Evolutionary conservation across 2,113 vertebrate genomes (phyloP).

Genomic region (Xiphophorus couchianus): DNA sequence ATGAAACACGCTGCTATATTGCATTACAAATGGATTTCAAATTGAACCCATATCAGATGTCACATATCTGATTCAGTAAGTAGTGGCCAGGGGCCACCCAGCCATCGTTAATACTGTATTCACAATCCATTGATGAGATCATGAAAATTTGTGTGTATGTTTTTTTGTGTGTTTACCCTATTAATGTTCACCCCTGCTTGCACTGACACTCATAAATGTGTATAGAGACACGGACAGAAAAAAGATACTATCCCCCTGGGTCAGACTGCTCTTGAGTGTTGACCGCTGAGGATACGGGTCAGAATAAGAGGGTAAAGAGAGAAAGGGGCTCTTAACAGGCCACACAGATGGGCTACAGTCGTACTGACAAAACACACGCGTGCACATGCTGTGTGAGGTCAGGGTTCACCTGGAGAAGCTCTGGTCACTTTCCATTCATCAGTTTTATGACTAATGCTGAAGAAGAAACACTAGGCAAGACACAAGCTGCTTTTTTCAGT

Average conservation of each 20-base stretch:
- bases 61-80: conserved; percentile 77
- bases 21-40: conserved; percentile 78
- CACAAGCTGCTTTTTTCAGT: neutral
- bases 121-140: conserved; percentile 80
- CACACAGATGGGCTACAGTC: conserved; percentile 80
- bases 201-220: conserved; percentile 55
- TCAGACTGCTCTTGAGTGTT: conserved; percentile 72
- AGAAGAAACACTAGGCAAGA: conserved; percentile 41
- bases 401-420: conserved; percentile 82
- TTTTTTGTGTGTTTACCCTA: conserved; percentile 48
- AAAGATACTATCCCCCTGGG: conserved; percentile 52
- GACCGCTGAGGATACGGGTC: conserved; percentile 78
- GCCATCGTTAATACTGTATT: conserved; percentile 76
- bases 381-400: conserved; percentile 68
- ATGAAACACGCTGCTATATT: conserved; percentile 64
- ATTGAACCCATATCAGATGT: conserved; percentile 72
- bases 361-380: conserved; percentile 40
- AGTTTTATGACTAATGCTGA: conserved; percentile 80
- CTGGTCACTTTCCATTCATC: conserved; percentile 80
- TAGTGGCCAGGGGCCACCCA: conserved; percentile 73
- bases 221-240: conserved; percentile 34
- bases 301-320: conserved; percentile 69
- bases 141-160: conserved; percentile 60
- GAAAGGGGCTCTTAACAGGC: conserved; percentile 73
- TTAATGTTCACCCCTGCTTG: conserved; percentile 51